These are phyloP conservation scores for Actinemys pallida DNA, from an alignment of 2,113 vertebrate genomes.

Conservation along the genomic window DNA sequence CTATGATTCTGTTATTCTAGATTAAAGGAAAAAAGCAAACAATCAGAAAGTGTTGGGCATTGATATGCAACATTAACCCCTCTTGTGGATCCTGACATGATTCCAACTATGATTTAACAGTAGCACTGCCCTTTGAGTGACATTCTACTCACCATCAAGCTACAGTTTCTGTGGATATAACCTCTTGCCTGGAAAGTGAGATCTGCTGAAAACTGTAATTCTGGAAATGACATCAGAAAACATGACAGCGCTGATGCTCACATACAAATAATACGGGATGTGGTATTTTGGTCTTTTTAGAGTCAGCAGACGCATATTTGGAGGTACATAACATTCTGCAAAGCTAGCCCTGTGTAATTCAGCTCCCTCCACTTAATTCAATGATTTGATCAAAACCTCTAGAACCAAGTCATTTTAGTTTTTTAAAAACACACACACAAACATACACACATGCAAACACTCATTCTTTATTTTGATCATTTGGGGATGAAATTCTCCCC, in stretches of 20 bases:
- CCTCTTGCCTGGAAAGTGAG: background rate
- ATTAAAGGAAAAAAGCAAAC: background rate
- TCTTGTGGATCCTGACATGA: background rate
- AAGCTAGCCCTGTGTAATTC: accelerated
- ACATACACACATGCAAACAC: background rate
- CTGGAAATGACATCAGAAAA: background rate
- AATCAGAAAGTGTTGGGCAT: background rate
- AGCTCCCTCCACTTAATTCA: no score
- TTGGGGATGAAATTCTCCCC: background rate
- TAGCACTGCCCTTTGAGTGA: background rate
- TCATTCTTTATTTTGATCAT: background rate
- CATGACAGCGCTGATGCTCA: background rate
- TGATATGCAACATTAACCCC: background rate
- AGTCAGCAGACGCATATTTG: background rate
- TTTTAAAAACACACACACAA: no score
- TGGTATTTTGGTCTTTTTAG: background rate
- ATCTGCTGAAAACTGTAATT: background rate
- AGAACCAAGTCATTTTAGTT: background rate
- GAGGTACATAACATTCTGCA: background rate
- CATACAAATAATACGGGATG: background rate
- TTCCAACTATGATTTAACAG: background rate
- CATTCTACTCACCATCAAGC: background rate
- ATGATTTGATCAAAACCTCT: background rate
- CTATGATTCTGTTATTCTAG: background rate
- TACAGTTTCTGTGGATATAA: background rate